A percentile compares a stretch with the other conserved stretches of the same genome.
These are phyloP conservation scores for Taeniopygia guttata DNA, from an alignment of 2,797 vertebrate species.

Conservation along the genomic window DNA sequence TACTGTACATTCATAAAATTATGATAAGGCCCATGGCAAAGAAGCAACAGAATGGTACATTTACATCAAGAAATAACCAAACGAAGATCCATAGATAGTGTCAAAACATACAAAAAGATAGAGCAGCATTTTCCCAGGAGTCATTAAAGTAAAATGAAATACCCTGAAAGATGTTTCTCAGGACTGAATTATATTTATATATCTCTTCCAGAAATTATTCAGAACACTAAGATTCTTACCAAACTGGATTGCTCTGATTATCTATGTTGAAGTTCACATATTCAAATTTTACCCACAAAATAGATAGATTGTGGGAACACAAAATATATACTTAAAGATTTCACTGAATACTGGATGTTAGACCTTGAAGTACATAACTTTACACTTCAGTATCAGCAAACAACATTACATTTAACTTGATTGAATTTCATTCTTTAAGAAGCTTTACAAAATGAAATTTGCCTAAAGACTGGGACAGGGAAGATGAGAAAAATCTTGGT, in stretches of 20 bases:
- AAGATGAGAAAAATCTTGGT: not conserved
- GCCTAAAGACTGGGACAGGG: not conserved
- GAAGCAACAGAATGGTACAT: not conserved
- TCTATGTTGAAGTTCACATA: not conserved
- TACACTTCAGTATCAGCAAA: not conserved
- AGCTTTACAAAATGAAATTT: not conserved
- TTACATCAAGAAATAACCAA: not conserved
- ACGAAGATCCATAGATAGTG: not conserved
- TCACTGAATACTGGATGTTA: not conserved
- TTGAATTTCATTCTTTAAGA: not conserved
- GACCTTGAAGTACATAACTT: not conserved
- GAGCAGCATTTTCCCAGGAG: not conserved
- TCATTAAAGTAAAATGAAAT: not conserved
- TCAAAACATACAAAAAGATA: not conserved
- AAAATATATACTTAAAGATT: not conserved
- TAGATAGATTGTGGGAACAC: not conserved
- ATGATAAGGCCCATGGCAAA: not conserved
- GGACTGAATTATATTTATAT: not conserved
- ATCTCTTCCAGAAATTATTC: not conserved
- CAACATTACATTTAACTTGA: not conserved
- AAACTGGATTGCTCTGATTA: not conserved
- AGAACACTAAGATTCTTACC: not conserved
- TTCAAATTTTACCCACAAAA: not conserved
- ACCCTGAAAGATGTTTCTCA: not conserved
- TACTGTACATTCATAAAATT: not conserved